Conservation (phyloP, 2,888 invertebrate species). For the Clostera curtula region DNA sequence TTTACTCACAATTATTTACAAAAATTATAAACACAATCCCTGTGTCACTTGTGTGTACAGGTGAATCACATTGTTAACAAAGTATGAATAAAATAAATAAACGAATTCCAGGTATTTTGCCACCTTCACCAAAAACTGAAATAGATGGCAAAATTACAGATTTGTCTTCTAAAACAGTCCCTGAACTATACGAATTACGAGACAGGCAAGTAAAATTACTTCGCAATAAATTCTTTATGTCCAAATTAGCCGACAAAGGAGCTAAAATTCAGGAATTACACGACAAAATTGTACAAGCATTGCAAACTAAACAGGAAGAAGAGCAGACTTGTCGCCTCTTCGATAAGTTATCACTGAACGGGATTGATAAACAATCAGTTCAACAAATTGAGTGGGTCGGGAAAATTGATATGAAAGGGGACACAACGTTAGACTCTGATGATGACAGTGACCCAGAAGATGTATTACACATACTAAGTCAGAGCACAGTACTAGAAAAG, state of each 20-base stretch:
- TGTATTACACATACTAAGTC: conserved; percentile 75
- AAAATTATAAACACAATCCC: too few species aligned
- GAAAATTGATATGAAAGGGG: conserved; percentile 39
- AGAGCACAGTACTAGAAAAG: conserved; percentile 66
- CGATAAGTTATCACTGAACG: conserved; percentile 60
- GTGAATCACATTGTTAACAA: conserved; percentile 3
- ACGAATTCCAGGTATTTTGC: conserved; percentile 65
- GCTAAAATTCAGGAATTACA: conserved; percentile 67
- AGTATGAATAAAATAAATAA: conserved; percentile 49
- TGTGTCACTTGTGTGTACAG: too few species aligned
- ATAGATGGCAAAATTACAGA: conserved; percentile 71
- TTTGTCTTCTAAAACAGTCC: conserved; percentile 55
- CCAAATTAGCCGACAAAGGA: conserved; percentile 76
- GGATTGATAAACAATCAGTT: conserved; percentile 56
- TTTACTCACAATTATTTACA: too few species aligned
- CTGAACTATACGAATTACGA: conserved; percentile 68
- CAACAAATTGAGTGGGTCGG: conserved; percentile 77
- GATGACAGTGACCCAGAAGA: conserved; percentile 76
- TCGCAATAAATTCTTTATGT: conserved; percentile 65
- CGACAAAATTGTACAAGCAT: conserved; percentile 58
- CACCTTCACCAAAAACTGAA: conserved; percentile 59
- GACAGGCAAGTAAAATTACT: conserved; percentile 74
- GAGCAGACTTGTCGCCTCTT: conserved; percentile 68
- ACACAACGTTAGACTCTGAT: conserved; percentile 66
- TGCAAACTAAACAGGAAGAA: conserved; percentile 65